Conservation (phyloP, 2,888 invertebrate species). For the Apantesis nais region DNA sequence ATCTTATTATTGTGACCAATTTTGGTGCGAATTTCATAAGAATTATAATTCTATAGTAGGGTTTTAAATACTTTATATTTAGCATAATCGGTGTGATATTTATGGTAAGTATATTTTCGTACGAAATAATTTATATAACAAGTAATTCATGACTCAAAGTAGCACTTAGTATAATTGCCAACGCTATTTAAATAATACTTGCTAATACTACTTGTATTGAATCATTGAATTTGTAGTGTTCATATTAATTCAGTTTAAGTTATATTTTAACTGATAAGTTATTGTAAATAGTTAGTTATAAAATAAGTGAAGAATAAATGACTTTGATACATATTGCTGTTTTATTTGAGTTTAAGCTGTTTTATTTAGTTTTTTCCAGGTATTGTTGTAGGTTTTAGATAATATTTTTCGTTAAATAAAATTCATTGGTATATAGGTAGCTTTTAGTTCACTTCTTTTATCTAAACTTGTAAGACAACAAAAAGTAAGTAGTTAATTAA, state of each 20-base stretch:
- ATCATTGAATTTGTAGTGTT: constrained; percentile 29
- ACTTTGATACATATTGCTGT: constrained; percentile 23
- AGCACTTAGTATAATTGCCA: constrained; percentile 36
- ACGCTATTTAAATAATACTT: constrained; percentile 40
- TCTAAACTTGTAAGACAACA: neutral
- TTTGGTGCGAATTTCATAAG: neutral
- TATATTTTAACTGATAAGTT: constrained; percentile 30
- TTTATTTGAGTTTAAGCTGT: constrained; percentile 24
- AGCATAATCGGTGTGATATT: constrained; percentile 75
- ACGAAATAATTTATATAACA: constrained; percentile 42
- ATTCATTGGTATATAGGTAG: no score
- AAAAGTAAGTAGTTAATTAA: no score
- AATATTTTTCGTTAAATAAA: neutral
- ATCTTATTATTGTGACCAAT: neutral
- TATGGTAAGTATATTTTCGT: constrained; percentile 56
- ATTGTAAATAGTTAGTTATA: constrained; percentile 43
- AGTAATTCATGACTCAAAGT: constrained; percentile 42
- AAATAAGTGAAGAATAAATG: constrained; percentile 41
- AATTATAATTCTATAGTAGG: constrained; percentile 27
- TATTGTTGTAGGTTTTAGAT: neutral
- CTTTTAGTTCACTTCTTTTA: neutral
- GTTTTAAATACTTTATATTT: constrained; percentile 42
- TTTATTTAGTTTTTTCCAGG: neutral
- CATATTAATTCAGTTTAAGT: constrained; percentile 31
- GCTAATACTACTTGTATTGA: no score